Conservation (phyloP, 2,888 invertebrate genomes). For the Dicycla oo region DNA sequence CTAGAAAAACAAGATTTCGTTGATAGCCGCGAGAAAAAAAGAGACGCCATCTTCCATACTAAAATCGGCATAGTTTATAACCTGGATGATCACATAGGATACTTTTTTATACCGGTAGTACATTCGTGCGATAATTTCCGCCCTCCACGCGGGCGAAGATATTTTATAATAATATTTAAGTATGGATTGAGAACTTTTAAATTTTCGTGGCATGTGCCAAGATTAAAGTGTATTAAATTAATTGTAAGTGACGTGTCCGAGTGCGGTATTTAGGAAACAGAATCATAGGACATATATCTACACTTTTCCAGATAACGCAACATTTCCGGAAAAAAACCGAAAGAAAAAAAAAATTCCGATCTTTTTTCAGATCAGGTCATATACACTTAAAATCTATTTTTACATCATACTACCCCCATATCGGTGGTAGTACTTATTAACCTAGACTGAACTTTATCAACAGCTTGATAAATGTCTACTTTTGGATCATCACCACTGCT, state of each 20-base stretch:
- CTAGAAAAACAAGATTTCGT: too few species aligned
- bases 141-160: neutral
- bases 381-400: neutral
- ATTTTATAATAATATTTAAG: neutral
- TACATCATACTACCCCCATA: conserved; percentile 41
- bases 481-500: conserved; percentile 32
- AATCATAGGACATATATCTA: neutral
- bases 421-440: conserved; percentile 75
- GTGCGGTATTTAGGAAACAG: neutral
- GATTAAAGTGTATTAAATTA: neutral
- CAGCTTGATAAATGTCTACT: conserved; percentile 68
- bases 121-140: neutral
- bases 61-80: too few species aligned
- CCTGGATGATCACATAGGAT: neutral
- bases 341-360: too few species aligned
- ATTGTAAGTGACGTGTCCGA: neutral
- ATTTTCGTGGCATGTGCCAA: neutral
- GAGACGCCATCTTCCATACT: too few species aligned
- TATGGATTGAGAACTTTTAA: neutral
- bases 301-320: neutral
- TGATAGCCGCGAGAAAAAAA: too few species aligned
- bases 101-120: neutral
- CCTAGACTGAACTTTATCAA: conserved; percentile 73
- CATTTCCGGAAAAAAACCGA: neutral
- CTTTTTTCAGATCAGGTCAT: neutral